Evolutionary conservation across 92 coral and sea anemone species (phyloP).

Genomic region (Palythoa grandiflora): DNA sequence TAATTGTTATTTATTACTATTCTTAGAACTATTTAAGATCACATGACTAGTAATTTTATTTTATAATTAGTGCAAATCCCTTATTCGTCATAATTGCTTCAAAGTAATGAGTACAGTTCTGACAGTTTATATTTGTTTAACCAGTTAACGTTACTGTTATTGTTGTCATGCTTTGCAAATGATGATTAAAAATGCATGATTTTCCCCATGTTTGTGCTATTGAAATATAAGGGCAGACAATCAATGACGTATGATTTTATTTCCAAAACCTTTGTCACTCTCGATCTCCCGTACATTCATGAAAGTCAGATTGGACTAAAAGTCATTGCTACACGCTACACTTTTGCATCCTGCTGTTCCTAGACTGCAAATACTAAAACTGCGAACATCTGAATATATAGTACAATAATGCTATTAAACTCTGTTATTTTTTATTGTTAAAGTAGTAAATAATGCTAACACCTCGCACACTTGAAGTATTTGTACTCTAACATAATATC

Average conservation of each 20-base stretch:
- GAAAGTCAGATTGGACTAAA: constrained; percentile 5
- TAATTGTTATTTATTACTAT: too few species aligned
- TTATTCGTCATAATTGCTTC: too few species aligned
- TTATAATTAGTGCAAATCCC: too few species aligned
- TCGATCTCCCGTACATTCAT: not conserved
- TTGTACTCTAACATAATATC: not conserved
- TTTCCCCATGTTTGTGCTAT: not conserved
- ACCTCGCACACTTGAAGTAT: not conserved
- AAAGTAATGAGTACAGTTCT: not conserved
- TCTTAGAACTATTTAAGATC: too few species aligned
- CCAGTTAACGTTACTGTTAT: constrained; percentile 8
- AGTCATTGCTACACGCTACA: not conserved
- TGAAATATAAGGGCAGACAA: constrained; percentile 2
- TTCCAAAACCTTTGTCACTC: not conserved
- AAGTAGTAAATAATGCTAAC: constrained; percentile 1
- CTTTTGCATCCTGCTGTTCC: not conserved
- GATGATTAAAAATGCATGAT: constrained; percentile 5
- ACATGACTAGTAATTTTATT: too few species aligned
- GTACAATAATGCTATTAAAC: constrained; percentile 4
- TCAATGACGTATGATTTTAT: not conserved
- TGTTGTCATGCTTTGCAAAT: constrained; percentile 8
- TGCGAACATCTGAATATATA: not conserved
- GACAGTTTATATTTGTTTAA: constrained; percentile 7
- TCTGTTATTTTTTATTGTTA: constrained; percentile 21
- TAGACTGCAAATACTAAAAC: constrained; percentile 4